These are phyloP conservation scores for Bagarius yarrelli DNA, from an alignment of 2,113 vertebrate species.

Conservation along the genomic window DNA sequence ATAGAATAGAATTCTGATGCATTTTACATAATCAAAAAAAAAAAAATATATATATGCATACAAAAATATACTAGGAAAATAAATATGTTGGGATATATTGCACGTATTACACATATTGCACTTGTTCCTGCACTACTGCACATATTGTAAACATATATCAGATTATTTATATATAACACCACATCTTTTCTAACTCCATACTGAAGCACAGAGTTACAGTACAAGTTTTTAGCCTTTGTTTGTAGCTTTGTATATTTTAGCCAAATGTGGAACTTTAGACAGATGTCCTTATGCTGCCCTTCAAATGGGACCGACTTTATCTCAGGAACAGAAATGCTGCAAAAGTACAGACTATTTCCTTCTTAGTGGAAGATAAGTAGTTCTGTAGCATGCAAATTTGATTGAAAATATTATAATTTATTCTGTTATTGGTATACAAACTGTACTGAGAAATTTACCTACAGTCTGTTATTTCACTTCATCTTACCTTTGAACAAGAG, in stretches of 20 bases:
- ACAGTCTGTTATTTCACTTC: neutral
- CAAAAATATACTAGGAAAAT: too few relatives aligned
- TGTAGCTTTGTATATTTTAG: neutral
- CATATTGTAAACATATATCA: too few relatives aligned
- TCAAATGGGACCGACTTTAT: conserved; percentile 11
- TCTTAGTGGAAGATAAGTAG: neutral
- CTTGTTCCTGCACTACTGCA: too few relatives aligned
- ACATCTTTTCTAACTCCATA: neutral
- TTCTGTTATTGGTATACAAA: neutral
- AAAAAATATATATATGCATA: too few relatives aligned
- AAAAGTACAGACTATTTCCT: neutral
- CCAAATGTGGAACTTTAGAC: conserved; percentile 27
- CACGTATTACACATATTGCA: too few relatives aligned
- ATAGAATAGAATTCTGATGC: too few relatives aligned
- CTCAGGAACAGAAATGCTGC: neutral
- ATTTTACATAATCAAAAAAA: too few relatives aligned
- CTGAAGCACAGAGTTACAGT: neutral
- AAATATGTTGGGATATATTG: too few relatives aligned
- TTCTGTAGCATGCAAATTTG: neutral
- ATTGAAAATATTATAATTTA: neutral
- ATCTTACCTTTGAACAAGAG: neutral
- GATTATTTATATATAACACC: neutral
- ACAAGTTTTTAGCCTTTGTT: neutral
- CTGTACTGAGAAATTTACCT: neutral
- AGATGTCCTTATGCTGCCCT: conserved; percentile 19